These are phyloP conservation scores for Chlamydotis undulata DNA, from an alignment of 2,113 vertebrate genomes.

Conservation along the genomic window DNA sequence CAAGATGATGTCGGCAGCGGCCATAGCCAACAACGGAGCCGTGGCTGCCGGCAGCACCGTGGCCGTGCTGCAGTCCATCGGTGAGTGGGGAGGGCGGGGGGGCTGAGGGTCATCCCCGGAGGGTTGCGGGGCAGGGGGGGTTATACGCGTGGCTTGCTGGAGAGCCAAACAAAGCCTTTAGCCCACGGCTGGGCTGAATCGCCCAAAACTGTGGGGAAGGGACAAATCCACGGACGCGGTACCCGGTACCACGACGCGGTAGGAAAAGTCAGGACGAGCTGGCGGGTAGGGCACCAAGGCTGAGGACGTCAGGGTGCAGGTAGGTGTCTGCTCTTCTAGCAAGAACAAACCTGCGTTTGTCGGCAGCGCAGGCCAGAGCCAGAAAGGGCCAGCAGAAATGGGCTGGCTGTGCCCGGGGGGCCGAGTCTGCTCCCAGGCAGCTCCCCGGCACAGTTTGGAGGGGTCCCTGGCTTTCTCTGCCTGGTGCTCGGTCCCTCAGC, in stretches of 20 bases:
- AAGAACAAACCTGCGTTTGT: rapidly evolving
- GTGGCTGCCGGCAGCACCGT: not conserved
- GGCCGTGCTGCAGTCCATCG: not conserved
- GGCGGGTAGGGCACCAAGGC: not conserved
- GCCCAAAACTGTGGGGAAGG: rapidly evolving
- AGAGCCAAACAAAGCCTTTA: not conserved
- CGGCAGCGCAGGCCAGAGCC: rapidly evolving
- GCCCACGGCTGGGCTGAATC: rapidly evolving
- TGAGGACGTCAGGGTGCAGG: not conserved
- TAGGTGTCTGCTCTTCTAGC: not conserved
- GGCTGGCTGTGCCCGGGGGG: not conserved
- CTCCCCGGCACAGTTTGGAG: rapidly evolving
- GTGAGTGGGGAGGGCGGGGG: not conserved
- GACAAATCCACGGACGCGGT: not conserved
- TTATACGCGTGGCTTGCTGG: rapidly evolving
- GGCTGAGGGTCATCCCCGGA: rapidly evolving
- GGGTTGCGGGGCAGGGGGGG: rapidly evolving
- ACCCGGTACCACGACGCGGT: no score
- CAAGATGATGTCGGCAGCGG: not conserved
- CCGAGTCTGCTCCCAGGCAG: not conserved
- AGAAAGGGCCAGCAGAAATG: not conserved
- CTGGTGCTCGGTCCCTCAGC: rapidly evolving
- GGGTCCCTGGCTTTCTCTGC: not conserved
- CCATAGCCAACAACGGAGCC: not conserved
- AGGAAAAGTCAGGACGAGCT: not conserved